Evolutionary conservation across 2,797 vertebrate species (phyloP), one percentile per base, ranked within the genome.

Genomic region (Esox masquinongy): DNA sequence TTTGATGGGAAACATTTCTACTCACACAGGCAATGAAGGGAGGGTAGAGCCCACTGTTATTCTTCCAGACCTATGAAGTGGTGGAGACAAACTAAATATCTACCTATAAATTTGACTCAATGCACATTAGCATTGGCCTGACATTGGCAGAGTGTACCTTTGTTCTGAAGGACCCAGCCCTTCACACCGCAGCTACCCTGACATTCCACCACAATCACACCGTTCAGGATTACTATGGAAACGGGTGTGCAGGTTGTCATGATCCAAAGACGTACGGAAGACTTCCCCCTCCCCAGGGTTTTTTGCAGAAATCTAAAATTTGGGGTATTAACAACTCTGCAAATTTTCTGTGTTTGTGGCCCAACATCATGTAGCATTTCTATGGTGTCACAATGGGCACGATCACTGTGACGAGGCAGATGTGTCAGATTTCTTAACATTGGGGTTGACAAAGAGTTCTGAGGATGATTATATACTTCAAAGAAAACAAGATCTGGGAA

Each of bases 21-120:
- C 29, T 29, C 77, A 1, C 73, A 77, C 16, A 16, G n/a, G 39
- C 67, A 70, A 78, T 68, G 72, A 77, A 70, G 24, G 76, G 75
- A 49, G 80, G 78, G 75, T 31, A 31, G 29, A 31, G 74, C 74
- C n/a, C 39, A 0, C 11, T 88, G 83, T 91, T 90, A 82, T 92
- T 91, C 86, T 91, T 91, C 88, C 86, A 86, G 26, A 61, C 84
- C 82, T 53, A 26, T 61, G 22, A 82, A 86, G 87, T 87, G 87
- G 85, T 80, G 88, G 78, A 86, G 88, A 88, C 86, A 71, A 88
- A 84, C 73, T 85, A 82, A 90, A 87, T 83, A 85, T 90, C 86
- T 78, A 82, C 81, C 82, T 85, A 85, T 90, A 87, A 87, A 91
- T 90, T 81, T 89, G 76, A 89, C 82, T 87, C 34, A 24, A 29